phyloP scores from a whole-genome alignment of 2,113 vertebrate genomes.

The Coracopsis vasa region DNA sequence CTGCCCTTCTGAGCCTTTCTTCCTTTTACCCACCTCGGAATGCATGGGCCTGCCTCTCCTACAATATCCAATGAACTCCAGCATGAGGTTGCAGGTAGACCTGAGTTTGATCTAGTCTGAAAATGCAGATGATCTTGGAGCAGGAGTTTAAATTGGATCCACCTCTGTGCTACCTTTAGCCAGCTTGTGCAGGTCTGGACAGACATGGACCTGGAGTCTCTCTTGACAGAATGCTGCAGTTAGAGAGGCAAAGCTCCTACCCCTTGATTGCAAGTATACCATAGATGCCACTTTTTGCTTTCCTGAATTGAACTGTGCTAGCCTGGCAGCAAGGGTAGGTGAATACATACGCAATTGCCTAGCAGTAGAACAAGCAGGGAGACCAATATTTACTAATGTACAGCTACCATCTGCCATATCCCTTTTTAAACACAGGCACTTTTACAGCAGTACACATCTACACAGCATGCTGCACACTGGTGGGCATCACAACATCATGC shows the following conservation, averaged over 20 bases:
- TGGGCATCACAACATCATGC: neutral
- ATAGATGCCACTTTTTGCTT: neutral
- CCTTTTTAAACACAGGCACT: neutral
- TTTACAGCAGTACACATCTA: neutral
- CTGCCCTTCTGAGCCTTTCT: neutral
- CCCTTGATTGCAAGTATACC: neutral
- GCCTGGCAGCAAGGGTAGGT: neutral
- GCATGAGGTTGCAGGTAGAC: neutral
- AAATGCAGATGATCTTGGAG: neutral
- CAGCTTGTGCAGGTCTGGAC: neutral
- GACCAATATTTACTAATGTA: neutral
- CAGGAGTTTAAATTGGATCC: neutral
- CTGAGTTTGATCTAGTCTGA: fast-evolving
- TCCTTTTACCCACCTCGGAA: neutral
- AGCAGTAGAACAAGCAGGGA: neutral
- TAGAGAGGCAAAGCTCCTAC: neutral
- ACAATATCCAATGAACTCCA: neutral
- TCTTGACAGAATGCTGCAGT: fast-evolving
- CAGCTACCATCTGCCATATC: neutral
- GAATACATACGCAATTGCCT: neutral
- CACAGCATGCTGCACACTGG: neutral
- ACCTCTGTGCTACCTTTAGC: neutral
- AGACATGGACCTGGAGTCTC: fast-evolving
- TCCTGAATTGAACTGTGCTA: neutral
- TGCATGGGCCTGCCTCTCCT: neutral